Evolutionary conservation across 2,113 vertebrate genomes (phyloP).

Genomic region (Echinops telfairi): DNA sequence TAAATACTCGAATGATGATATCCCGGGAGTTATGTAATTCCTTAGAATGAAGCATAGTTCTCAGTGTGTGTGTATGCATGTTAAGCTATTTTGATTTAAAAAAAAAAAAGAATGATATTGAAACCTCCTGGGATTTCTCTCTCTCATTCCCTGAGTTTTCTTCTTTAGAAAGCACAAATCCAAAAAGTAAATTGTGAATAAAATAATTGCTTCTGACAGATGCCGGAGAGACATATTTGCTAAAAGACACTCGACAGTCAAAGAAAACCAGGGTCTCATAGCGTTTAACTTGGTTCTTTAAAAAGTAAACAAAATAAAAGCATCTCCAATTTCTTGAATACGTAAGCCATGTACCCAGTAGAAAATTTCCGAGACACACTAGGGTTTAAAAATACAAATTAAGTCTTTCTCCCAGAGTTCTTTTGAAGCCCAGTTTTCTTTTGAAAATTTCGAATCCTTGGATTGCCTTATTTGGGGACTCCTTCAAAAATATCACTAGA

Average conservation of each 20-base stretch:
- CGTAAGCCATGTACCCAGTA: background rate
- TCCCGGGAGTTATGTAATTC: background rate
- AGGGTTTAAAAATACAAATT: background rate
- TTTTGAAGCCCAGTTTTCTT: conserved; percentile 77
- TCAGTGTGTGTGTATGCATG: too few species aligned
- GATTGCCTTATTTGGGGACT: conserved; percentile 72
- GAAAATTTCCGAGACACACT: background rate
- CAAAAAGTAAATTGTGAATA: conserved; percentile 60
- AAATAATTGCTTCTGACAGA: conserved; percentile 64
- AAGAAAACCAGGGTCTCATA: conserved; percentile 54
- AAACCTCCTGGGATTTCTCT: background rate
- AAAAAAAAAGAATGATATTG: background rate
- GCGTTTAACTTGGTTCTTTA: conserved; percentile 70
- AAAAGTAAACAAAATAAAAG: conserved; percentile 65
- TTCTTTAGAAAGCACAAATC: background rate
- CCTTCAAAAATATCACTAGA: conserved; percentile 79
- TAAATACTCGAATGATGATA: background rate
- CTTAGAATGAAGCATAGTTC: background rate
- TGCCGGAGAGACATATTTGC: conserved; percentile 50
- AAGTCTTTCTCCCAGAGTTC: conserved; percentile 4
- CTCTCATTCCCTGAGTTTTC: background rate
- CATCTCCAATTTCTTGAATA: background rate
- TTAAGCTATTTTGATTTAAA: too few species aligned
- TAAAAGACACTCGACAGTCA: conserved; percentile 56
- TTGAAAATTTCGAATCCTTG: conserved; percentile 77